Base-by-base conservation (phyloP, 2,113 vertebrate genomes). In the Anthoscopus minutus region DNA sequence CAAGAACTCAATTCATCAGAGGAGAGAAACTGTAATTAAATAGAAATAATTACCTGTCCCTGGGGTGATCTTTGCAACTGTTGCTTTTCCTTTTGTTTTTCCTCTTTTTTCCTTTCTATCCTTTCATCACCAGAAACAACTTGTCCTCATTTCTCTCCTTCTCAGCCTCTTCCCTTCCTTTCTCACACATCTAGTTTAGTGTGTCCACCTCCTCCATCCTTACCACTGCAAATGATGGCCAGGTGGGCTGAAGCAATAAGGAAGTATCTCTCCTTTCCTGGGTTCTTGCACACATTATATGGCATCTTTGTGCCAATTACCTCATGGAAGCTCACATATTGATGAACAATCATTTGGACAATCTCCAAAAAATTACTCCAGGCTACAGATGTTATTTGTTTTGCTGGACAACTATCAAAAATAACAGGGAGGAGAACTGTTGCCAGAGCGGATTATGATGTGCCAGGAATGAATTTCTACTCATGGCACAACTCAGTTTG, bases 331-430 rank as follows among this genome's bases (percentile, higher is more conserved):
- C 60, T 95, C 72, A 64, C 60, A 64, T 67, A 54, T 30, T 88
- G 81, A 54, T 77, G 92, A 92, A 91, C 66, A 80, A 12, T 77
- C 53, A 73, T 94, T 92, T 91, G 81, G 66, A 45, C 47, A 44
- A 77, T 31, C 30, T 84, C 13, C 74, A 60, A 86, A 78, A 87
- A 25, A 30, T 28, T 4, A 15, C 48, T 81, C 24, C 74, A 64
- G 77, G 74, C 89, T 94, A 22, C 81, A 94, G 89, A 76, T 89
- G 84, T 92, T 89, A 56, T 60, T 86, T 77, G 54, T 80, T 95
- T 89, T 83, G 38, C 47, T 92, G 69, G 82, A 85, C 20, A 9
- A 11, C 22, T 16, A 12, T 40, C 24, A 90, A 15, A 73, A 93
- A 44, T 53, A 71, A 15, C 82, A 82, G 64, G 58, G n/a, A 83